Conservation (phyloP, 2,113 vertebrate genomes). For the Leptosomus discolor region DNA sequence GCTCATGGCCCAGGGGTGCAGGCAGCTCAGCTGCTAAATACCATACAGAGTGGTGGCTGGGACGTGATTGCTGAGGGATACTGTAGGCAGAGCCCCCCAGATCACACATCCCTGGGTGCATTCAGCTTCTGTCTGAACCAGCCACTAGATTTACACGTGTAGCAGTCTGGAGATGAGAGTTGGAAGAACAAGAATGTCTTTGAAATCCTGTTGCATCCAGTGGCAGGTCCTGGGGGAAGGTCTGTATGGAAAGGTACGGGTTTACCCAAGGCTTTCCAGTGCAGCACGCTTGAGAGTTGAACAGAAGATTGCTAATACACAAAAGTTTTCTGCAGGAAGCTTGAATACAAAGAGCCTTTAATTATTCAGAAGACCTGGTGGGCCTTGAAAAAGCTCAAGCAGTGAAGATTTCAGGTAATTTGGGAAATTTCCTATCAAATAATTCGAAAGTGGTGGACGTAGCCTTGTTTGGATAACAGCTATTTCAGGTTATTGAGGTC, state of each 20-base stretch:
- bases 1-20: too few species aligned
- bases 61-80: not conserved
- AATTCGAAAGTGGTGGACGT: not conserved
- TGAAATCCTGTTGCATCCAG: not conserved
- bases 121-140: not conserved
- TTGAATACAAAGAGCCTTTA: not conserved
- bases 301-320: not conserved
- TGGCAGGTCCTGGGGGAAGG: not conserved
- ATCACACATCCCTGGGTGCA: too few species aligned
- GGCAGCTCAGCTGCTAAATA: not conserved
- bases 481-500: not conserved
- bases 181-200: not conserved
- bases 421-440: not conserved
- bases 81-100: not conserved
- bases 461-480: not conserved
- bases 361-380: not conserved
- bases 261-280: not conserved
- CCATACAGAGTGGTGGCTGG: not conserved
- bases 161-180: not conserved
- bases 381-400: not conserved
- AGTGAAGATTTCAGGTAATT: not conserved
- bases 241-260: not conserved
- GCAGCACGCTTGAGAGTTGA: not conserved
- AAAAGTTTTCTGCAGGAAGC: not conserved
- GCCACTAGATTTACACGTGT: not conserved